Evolutionary conservation across 2,888 invertebrate species (phyloP).

Genomic region (Monochamus alternatus): DNA sequence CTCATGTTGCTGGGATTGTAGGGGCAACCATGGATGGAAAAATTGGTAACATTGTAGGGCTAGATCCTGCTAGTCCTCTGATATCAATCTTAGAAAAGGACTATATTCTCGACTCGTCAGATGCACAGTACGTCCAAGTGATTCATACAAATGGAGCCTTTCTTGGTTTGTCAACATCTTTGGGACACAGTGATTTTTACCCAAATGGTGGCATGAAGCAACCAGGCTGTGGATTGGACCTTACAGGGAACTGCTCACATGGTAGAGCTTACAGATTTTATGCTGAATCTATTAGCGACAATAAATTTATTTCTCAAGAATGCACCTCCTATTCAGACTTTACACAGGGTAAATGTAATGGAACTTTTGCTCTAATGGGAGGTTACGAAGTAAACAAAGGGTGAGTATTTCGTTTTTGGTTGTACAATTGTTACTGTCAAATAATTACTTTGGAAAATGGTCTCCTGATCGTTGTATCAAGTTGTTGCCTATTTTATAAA

Average conservation of each 20-base stretch:
- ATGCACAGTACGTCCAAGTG: conserved; percentile 63
- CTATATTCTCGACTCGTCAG: conserved; percentile 60
- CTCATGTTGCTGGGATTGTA: conserved; percentile 62
- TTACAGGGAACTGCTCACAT: conserved; percentile 68
- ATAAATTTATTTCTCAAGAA: conserved; percentile 39
- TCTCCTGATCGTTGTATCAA: too few species aligned
- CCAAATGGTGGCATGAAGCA: conserved; percentile 65
- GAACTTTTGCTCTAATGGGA: conserved; percentile 49
- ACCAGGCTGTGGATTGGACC: conserved; percentile 64
- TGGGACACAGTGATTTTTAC: conserved; percentile 65
- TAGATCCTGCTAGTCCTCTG: conserved; percentile 56
- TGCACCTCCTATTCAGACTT: conserved; percentile 45
- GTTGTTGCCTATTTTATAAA: too few species aligned
- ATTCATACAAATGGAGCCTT: conserved; percentile 61
- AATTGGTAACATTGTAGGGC: conserved; percentile 59
- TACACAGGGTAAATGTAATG: conserved; percentile 35
- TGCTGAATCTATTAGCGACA: conserved; percentile 66
- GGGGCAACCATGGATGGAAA: conserved; percentile 53
- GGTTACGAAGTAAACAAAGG: conserved; percentile 40
- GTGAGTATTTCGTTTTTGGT: conserved; percentile 35
- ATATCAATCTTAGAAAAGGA: conserved; percentile 39
- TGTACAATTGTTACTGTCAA: too few species aligned
- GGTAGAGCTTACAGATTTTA: conserved; percentile 68
- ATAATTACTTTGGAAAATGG: too few species aligned
- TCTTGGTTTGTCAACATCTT: conserved; percentile 49